Percentiles rank a stretch among this genome's conserved stretches.
phyloP scores from a whole-genome alignment of 2,888 invertebrate genomes.

The Aelia acuminata region DNA sequence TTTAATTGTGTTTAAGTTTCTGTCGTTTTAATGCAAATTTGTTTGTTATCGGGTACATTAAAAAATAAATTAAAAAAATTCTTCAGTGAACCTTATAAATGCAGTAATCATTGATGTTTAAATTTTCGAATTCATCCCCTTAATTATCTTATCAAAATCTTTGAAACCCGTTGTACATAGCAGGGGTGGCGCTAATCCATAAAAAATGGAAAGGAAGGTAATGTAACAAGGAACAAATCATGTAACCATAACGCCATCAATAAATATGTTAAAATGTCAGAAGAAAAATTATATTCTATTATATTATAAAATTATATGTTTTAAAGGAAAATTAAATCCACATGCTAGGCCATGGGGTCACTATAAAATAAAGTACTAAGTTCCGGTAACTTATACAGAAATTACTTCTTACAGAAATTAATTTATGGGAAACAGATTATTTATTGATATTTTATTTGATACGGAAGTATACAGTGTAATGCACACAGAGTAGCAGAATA shows the following conservation, averaged over 20 bases:
- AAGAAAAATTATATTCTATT: not conserved
- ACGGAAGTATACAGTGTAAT: not conserved
- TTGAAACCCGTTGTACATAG: not conserved
- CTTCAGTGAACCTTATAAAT: not conserved
- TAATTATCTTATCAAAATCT: not conserved
- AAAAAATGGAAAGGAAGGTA: not conserved
- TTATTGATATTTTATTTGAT: not conserved
- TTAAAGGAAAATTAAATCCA: not conserved
- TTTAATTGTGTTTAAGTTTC: not conserved
- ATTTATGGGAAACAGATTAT: not conserved
- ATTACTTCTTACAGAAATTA: not conserved
- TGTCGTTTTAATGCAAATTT: not conserved
- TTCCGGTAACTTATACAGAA: not conserved
- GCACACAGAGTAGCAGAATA: not conserved
- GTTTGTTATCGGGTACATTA: not conserved
- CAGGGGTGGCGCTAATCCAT: not conserved
- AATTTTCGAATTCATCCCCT: not conserved
- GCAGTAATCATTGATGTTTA: not conserved
- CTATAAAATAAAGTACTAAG: not conserved
- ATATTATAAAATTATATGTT: not conserved
- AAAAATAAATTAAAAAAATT: not conserved
- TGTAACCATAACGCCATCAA: not conserved
- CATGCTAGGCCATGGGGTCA: not conserved
- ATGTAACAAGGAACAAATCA: not conserved
- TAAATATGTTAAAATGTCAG: too few species aligned